These are phyloP conservation scores for Drosophila trapezifrons DNA, from an alignment of 1,140 invertebrate genomes.

Conservation along the genomic window DNA sequence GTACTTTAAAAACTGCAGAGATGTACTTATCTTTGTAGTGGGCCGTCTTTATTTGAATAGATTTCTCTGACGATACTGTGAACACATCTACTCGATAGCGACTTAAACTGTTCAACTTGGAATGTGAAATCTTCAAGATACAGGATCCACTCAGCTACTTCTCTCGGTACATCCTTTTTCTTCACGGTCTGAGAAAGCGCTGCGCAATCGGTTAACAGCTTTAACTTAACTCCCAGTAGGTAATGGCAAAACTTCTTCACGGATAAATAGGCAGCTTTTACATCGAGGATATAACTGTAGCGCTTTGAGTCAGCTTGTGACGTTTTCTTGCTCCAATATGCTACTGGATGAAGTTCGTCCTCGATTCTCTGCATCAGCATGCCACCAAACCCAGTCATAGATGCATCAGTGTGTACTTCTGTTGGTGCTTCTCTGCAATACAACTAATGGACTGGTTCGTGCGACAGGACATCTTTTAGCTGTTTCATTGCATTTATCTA, in stretches of 20 bases:
- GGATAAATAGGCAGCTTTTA: slow-evolving; percentile 3
- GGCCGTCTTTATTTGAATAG: no score
- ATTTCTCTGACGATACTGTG: no score
- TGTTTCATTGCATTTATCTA: neutral
- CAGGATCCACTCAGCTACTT: no score
- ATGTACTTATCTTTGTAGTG: no score
- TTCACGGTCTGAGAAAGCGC: no score
- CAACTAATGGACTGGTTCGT: neutral
- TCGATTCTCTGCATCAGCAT: neutral
- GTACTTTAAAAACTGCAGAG: neutral
- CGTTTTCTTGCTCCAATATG: neutral
- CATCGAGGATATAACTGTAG: neutral
- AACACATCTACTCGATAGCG: no score
- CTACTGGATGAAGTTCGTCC: neutral
- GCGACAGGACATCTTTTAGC: neutral
- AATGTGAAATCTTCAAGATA: no score
- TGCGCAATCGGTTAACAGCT: no score
- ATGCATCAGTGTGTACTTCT: neutral
- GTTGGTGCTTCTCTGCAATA: neutral
- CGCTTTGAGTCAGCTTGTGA: neutral
- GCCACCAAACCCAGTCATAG: neutral
- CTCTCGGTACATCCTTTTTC: no score
- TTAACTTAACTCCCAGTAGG: no score
- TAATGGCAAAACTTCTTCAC: neutral
- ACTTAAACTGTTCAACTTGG: no score